A percentile compares a stretch with the other conserved stretches of the same genome.
phyloP scores from a whole-genome alignment of 1,140 invertebrate species.

The Heliothis subflexa region DNA sequence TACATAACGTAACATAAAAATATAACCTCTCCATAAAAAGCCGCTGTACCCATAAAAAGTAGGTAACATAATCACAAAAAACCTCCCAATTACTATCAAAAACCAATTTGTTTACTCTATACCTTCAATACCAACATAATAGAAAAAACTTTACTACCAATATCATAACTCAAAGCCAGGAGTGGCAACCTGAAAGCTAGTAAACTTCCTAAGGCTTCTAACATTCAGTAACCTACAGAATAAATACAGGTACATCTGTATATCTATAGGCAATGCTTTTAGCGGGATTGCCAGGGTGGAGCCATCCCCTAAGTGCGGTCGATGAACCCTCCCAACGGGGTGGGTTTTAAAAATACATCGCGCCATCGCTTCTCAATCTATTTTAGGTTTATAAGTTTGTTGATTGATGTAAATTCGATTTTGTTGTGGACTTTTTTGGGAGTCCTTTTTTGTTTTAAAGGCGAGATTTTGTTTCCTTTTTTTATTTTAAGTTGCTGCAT shows the following conservation, averaged over 20 bases:
- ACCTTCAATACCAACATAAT: neutral
- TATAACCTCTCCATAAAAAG: neutral
- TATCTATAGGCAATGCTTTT: constrained; percentile 58
- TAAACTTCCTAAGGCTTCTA: constrained; percentile 19
- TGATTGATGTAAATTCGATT: constrained; percentile 40
- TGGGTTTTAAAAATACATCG: constrained; percentile 44
- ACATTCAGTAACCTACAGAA: constrained; percentile 13
- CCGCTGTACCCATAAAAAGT: neutral
- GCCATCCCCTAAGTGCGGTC: constrained; percentile 17
- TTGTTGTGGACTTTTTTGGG: constrained; percentile 7
- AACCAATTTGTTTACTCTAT: constrained; percentile 11
- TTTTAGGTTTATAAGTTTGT: constrained; percentile 34
- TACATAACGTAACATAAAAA: neutral
- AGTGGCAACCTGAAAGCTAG: constrained; percentile 8
- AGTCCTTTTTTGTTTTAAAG: constrained; percentile 37
- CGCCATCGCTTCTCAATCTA: constrained; percentile 19
- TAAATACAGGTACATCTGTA: constrained; percentile 20
- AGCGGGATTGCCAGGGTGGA: constrained; percentile 46
- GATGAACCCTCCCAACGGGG: constrained; percentile 33
- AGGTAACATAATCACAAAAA: neutral
- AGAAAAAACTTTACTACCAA: constrained; percentile 2
- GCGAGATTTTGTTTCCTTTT: constrained; percentile 21
- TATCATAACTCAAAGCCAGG: constrained; percentile 1
- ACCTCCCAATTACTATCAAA: constrained; percentile 1
- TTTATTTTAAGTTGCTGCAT: constrained; percentile 12